These are phyloP conservation scores for Willowsia nigromaculata DNA, from an alignment of 2,888 invertebrate species.

Conservation along the genomic window DNA sequence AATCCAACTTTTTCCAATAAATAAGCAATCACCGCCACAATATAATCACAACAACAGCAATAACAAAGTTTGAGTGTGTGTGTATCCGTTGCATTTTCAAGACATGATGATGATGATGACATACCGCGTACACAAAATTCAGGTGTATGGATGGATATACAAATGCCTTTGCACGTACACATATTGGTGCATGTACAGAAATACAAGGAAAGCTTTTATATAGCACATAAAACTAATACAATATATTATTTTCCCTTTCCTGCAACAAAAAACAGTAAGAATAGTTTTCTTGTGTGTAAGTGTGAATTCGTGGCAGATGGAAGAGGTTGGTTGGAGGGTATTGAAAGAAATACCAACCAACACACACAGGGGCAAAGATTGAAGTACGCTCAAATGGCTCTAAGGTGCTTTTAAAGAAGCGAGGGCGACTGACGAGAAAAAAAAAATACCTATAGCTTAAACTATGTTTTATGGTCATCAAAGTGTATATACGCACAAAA, in stretches of 20 bases:
- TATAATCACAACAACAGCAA: slow-evolving; percentile 38
- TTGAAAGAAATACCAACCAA: background rate
- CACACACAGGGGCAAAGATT: background rate
- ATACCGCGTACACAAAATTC: slow-evolving; percentile 11
- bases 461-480: slow-evolving; percentile 4
- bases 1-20: slow-evolving; percentile 43
- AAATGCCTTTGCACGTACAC: too few species aligned
- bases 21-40: slow-evolving; percentile 57
- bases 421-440: background rate
- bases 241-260: slow-evolving; percentile 32
- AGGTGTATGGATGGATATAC: slow-evolving; percentile 41
- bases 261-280: slow-evolving; percentile 34
- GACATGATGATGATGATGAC: slow-evolving; percentile 29
- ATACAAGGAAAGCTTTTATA: background rate
- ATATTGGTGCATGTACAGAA: slow-evolving; percentile 1
- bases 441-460: background rate
- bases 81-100: background rate
- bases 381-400: slow-evolving; percentile 1
- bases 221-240: background rate
- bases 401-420: slow-evolving; percentile 5
- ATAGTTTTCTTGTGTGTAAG: background rate
- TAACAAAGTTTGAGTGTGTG: slow-evolving; percentile 24
- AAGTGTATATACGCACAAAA: background rate
- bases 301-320: background rate
- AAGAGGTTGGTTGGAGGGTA: background rate